A percentile compares a stretch with the other conserved stretches of the same genome.
These are phyloP conservation scores for Irena cyanogastra DNA, from an alignment of 2,113 vertebrate species.

Conservation along the genomic window DNA sequence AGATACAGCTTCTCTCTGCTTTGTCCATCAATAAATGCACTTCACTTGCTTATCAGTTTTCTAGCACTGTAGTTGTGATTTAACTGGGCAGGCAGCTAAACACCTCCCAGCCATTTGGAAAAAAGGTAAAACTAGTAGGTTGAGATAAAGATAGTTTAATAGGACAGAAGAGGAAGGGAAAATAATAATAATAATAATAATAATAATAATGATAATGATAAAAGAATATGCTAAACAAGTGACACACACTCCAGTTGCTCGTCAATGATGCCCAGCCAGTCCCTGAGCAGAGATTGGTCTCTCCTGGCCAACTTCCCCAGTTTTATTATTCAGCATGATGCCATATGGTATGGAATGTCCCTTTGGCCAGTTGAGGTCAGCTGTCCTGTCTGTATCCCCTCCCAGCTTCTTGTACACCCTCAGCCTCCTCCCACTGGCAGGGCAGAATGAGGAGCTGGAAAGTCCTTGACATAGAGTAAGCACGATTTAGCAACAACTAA, in stretches of 20 bases:
- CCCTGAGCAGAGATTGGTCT: neutral
- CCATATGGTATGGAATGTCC: too few species aligned
- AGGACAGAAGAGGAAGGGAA: neutral
- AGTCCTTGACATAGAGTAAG: neutral
- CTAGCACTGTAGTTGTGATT: neutral
- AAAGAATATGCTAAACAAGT: neutral
- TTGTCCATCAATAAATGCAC: neutral
- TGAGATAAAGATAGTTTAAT: neutral
- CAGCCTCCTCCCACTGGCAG: accelerated
- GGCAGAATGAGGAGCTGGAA: neutral
- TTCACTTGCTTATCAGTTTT: neutral
- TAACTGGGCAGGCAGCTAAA: neutral
- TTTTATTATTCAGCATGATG: neutral
- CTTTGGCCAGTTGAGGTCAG: neutral
- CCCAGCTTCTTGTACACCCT: neutral
- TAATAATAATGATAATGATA: neutral
- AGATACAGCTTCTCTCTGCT: neutral
- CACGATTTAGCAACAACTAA: neutral
- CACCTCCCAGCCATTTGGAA: neutral
- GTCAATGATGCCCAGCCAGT: neutral
- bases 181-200: neutral
- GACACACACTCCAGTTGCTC: neutral
- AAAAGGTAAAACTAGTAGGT: neutral
- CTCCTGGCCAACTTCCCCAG: neutral
- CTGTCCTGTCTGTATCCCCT: neutral